Percentiles rank a stretch among this genome's conserved stretches.
Conservation (phyloP, 2,797 vertebrate species). For the Hoplostethus mediterraneus region DNA sequence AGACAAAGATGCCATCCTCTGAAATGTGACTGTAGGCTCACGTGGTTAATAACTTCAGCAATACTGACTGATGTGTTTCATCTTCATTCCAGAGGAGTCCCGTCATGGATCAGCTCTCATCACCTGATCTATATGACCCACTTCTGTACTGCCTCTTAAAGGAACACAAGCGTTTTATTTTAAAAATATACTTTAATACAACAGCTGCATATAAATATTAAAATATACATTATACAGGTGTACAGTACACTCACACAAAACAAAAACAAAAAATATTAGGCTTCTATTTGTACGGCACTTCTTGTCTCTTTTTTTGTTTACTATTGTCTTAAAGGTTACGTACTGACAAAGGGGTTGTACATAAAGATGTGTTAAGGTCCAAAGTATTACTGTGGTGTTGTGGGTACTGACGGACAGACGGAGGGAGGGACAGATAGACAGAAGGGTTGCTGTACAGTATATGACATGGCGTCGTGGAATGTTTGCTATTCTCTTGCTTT, state of each 20-base stretch:
- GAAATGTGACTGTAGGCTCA: no score
- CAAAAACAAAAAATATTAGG: constrained; percentile 80
- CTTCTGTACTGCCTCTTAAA: background rate
- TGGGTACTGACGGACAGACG: constrained; percentile 52
- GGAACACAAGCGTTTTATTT: constrained; percentile 63
- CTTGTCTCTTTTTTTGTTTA: constrained; percentile 67
- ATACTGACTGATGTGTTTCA: no score
- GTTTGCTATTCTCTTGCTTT: constrained; percentile 61
- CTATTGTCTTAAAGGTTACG: constrained; percentile 70
- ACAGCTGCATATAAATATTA: constrained; percentile 88
- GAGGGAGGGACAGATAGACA: constrained; percentile 1
- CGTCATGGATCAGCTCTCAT: no score
- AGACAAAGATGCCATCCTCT: no score
- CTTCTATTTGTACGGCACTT: constrained; percentile 87
- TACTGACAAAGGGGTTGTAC: constrained; percentile 75
- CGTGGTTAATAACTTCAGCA: no score
- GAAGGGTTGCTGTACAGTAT: constrained; percentile 73
- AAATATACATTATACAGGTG: constrained; percentile 87
- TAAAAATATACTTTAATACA: constrained; percentile 88
- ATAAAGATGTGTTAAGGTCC: constrained; percentile 74
- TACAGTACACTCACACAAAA: constrained; percentile 83
- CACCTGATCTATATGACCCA: background rate
- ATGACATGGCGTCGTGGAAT: constrained; percentile 77
- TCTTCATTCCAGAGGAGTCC: no score
- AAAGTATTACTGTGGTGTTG: constrained; percentile 64